Percentiles rank a stretch among this genome's conserved stretches.
Evolutionary conservation across 2,113 vertebrate species (phyloP).

Genomic region (Typhlomys cinereus): DNA sequence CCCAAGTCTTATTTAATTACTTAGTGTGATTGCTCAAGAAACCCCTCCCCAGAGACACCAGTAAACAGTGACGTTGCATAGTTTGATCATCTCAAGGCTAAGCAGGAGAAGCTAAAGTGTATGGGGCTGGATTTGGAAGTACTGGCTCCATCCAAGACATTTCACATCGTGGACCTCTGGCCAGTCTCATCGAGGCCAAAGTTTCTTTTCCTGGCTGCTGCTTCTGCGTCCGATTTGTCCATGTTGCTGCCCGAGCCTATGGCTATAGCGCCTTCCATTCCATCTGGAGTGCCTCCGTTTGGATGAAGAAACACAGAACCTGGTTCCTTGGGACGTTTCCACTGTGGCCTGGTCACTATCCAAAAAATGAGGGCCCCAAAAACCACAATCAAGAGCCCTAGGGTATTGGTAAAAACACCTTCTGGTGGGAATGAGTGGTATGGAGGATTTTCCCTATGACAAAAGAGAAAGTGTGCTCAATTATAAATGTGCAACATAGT

Average conservation of each 20-base stretch:
- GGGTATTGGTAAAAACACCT: constrained; percentile 90
- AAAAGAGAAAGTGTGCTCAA: not conserved
- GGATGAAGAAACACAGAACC: constrained; percentile 71
- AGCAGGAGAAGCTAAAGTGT: constrained; percentile 21
- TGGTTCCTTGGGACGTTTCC: constrained; percentile 93
- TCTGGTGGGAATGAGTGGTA: constrained; percentile 92
- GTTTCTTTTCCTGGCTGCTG: constrained; percentile 86
- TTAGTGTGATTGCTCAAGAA: constrained; percentile 17
- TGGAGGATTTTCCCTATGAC: constrained; percentile 57
- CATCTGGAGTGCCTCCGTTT: constrained; percentile 70
- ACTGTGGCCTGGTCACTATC: constrained; percentile 91
- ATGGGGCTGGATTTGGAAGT: not conserved
- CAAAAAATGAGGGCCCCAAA: constrained; percentile 92
- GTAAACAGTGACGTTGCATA: constrained; percentile 40
- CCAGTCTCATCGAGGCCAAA: constrained; percentile 86
- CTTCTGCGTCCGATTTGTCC: constrained; percentile 81
- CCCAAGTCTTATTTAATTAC: not conserved
- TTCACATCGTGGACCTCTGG: constrained; percentile 87
- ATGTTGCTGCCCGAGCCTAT: constrained; percentile 62
- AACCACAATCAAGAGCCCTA: constrained; percentile 91
- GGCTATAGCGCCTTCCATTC: constrained; percentile 77
- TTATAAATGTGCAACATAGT: constrained; percentile 45
- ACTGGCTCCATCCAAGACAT: not conserved
- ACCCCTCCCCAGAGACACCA: not conserved
- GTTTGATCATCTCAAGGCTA: not conserved